A percentile compares a stretch with the other conserved stretches of the same genome.
phyloP scores from a whole-genome alignment of 1,140 invertebrate genomes.

The Aphaenogaster ashmeadi region DNA sequence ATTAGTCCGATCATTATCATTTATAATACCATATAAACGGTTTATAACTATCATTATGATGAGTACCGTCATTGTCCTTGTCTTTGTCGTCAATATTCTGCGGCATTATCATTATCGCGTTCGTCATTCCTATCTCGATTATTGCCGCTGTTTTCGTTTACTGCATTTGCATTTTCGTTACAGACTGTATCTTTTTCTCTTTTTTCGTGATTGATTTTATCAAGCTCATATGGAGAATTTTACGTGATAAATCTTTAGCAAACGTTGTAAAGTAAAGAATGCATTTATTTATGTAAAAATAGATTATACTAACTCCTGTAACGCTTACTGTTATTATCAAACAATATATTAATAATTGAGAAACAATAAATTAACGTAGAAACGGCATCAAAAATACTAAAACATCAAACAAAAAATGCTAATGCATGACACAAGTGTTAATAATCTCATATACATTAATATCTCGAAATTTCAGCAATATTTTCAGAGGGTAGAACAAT shows the following conservation, averaged over 20 bases:
- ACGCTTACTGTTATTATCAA: not conserved
- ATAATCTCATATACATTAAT: slow-evolving; percentile 13
- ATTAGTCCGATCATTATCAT: slow-evolving; percentile 47
- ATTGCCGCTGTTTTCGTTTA: slow-evolving; percentile 2
- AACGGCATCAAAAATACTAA: not conserved
- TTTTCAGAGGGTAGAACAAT: not conserved
- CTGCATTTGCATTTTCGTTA: not conserved
- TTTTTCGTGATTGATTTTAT: slow-evolving; percentile 6
- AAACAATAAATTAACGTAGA: slow-evolving; percentile 4
- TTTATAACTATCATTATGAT: not conserved
- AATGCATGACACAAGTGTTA: not conserved
- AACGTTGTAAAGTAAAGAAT: not conserved
- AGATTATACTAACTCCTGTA: not conserved
- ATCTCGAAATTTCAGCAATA: not conserved
- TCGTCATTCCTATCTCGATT: slow-evolving; percentile 23
- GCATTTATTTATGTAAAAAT: not conserved
- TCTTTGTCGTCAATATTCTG: slow-evolving; percentile 34
- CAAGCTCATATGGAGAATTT: not conserved
- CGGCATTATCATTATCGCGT: slow-evolving; percentile 19
- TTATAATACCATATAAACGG: slow-evolving; percentile 30
- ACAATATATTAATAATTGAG: slow-evolving; percentile 1
- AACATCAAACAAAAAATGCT: not conserved
- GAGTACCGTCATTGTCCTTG: slow-evolving; percentile 45
- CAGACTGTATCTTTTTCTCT: slow-evolving; percentile 21
- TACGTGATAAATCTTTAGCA: not conserved